Evolutionary conservation across 2,888 invertebrate genomes (phyloP).

Genomic region (Melieria picta): DNA sequence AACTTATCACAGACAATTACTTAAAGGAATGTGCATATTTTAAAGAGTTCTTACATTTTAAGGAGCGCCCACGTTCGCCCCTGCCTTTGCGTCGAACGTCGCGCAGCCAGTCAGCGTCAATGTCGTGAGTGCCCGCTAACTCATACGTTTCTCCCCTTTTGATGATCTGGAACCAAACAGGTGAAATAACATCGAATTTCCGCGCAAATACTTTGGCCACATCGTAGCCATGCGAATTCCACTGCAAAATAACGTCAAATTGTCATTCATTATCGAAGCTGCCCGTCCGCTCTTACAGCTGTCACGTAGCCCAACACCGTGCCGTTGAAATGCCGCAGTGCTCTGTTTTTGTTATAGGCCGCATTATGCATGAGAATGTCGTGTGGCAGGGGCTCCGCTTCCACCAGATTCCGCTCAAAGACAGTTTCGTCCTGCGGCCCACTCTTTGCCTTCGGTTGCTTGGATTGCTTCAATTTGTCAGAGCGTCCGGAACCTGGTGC

Average conservation of each 20-base stretch:
- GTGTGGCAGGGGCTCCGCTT: slow-evolving; percentile 72
- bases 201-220: slow-evolving; percentile 88
- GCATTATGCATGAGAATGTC: slow-evolving; percentile 82
- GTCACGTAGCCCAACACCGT: slow-evolving; percentile 91
- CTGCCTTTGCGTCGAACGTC: slow-evolving; percentile 71
- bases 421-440: slow-evolving; percentile 75
- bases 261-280: not conserved
- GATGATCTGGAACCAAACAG: slow-evolving; percentile 92
- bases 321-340: slow-evolving; percentile 74
- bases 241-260: slow-evolving; percentile 69
- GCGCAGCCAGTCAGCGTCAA: slow-evolving; percentile 85
- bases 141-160: slow-evolving; percentile 74
- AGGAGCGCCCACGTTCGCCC: slow-evolving; percentile 42
- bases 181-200: slow-evolving; percentile 91
- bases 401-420: slow-evolving; percentile 76
- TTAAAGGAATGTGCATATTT: not conserved
- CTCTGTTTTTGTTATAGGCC: slow-evolving; percentile 78
- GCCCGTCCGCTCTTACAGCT: slow-evolving; percentile 71
- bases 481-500: slow-evolving; percentile 52
- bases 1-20: slow-evolving; percentile 70
- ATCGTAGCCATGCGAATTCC: slow-evolving; percentile 95
- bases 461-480: slow-evolving; percentile 47
- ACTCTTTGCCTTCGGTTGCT: slow-evolving; percentile 56
- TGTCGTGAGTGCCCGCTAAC: slow-evolving; percentile 81
- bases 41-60: slow-evolving; percentile 16